phyloP scores from a whole-genome alignment of 2,113 vertebrate genomes.

The Probosciger aterrimus region DNA sequence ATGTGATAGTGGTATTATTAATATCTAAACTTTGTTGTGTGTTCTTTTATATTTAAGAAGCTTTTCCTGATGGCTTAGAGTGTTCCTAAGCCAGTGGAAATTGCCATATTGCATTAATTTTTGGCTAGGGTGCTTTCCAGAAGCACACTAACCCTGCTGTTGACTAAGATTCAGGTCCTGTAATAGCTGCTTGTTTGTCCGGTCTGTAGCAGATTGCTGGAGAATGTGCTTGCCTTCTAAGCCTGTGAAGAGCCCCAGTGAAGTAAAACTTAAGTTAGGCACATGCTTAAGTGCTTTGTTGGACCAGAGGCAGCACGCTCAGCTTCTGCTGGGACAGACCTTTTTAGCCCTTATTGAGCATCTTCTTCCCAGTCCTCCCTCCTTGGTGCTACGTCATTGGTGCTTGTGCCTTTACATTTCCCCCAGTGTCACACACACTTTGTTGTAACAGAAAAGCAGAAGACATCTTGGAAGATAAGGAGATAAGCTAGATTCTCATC shows the following conservation, averaged over 20 bases:
- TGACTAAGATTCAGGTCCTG: background rate
- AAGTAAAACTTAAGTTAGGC: conserved; percentile 4
- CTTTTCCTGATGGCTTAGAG: background rate
- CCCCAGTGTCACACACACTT: background rate
- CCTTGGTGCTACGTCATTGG: background rate
- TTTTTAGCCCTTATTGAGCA: background rate
- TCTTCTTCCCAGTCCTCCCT: background rate
- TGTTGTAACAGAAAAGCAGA: background rate
- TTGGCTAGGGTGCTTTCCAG: background rate
- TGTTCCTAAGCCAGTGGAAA: background rate
- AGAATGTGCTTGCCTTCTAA: background rate
- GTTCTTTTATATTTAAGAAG: background rate
- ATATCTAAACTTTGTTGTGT: background rate
- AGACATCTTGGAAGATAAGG: background rate
- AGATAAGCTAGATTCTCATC: background rate
- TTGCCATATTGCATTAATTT: background rate
- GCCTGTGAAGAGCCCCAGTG: background rate
- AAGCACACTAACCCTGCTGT: background rate
- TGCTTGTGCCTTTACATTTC: conserved; percentile 7
- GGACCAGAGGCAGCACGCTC: background rate
- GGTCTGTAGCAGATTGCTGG: background rate
- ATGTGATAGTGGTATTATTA: background rate
- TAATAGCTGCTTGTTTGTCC: background rate
- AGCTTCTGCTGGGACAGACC: background rate
- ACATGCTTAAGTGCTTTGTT: conserved; percentile 22